phyloP scores from a whole-genome alignment of 2,113 vertebrate genomes.

The Ascaphus truei region DNA sequence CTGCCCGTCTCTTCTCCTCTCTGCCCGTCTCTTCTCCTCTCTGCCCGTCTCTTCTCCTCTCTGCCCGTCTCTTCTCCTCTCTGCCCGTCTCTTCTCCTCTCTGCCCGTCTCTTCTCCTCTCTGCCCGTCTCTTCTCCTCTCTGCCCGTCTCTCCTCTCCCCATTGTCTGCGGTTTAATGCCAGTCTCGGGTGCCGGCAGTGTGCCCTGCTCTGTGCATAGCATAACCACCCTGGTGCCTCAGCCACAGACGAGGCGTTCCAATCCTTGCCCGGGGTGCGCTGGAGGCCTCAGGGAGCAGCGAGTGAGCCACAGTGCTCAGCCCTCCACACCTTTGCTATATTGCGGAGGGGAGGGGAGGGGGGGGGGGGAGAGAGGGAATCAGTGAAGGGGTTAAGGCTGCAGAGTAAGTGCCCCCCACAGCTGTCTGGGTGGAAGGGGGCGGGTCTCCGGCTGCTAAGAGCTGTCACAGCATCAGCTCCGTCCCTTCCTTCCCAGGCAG shows the following conservation, averaged over 20 bases:
- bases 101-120: too few relatives aligned
- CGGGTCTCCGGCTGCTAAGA: conserved; percentile 20
- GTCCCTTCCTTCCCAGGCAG: background rate
- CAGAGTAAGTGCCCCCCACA: background rate
- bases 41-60: too few relatives aligned
- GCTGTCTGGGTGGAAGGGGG: background rate
- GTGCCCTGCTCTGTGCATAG: background rate
- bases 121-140: too few relatives aligned
- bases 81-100: too few relatives aligned
- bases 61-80: too few relatives aligned
- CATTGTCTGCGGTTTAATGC: too few relatives aligned
- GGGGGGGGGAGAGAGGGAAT: background rate
- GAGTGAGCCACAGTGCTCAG: background rate
- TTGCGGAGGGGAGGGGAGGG: too few relatives aligned
- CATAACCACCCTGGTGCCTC: background rate
- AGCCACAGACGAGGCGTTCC: too few relatives aligned
- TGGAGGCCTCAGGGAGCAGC: background rate
- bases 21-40: too few relatives aligned
- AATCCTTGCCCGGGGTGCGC: too few relatives aligned
- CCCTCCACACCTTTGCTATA: background rate
- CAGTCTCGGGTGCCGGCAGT: background rate
- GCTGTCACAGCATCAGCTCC: conserved; percentile 1
- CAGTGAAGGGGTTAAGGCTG: background rate
- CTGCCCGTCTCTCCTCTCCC: too few relatives aligned
- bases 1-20: too few relatives aligned